Conservation (phyloP, 2,797 vertebrate species). For the Enteromius anoplus region DNA sequence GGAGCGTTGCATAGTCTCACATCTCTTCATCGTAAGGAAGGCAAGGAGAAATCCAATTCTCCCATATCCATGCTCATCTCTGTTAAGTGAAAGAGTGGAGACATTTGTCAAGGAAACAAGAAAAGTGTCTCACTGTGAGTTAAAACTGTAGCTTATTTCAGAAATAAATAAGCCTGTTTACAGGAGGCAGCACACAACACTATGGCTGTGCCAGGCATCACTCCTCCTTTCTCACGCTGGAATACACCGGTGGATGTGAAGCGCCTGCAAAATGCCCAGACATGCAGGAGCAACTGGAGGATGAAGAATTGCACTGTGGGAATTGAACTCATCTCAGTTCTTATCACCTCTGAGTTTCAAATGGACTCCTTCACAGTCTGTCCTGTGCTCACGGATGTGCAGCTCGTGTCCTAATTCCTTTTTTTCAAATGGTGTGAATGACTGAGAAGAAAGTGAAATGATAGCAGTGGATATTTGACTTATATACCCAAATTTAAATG, state of each 20-base stretch:
- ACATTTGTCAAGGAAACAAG: constrained; percentile 49
- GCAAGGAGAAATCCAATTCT: constrained; percentile 23
- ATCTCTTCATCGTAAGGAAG: constrained; percentile 2
- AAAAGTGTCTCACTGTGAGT: constrained; percentile 31
- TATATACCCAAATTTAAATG: not conserved
- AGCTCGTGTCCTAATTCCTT: not conserved
- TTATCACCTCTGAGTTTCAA: constrained; percentile 37
- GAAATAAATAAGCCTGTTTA: constrained; percentile 39
- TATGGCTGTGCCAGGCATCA: constrained; percentile 16
- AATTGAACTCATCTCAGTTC: constrained; percentile 37
- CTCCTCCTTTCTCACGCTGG: not conserved
- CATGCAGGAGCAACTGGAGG: constrained; percentile 13
- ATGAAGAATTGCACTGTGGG: constrained; percentile 34
- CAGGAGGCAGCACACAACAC: constrained; percentile 9
- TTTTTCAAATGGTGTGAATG: not conserved
- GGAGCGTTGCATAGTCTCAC: constrained; percentile 9
- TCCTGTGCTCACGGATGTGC: not conserved
- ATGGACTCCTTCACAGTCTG: constrained; percentile 25
- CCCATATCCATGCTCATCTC: constrained; percentile 17
- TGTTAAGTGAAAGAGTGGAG: constrained; percentile 13
- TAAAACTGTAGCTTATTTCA: constrained; percentile 40
- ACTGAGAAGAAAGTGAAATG: not conserved
- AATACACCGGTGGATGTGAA: constrained; percentile 26
- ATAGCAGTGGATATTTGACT: not conserved
- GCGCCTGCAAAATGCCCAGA: constrained; percentile 3